These are phyloP conservation scores for Pecten maximus DNA, from an alignment of 2,888 invertebrate species.

Conservation along the genomic window DNA sequence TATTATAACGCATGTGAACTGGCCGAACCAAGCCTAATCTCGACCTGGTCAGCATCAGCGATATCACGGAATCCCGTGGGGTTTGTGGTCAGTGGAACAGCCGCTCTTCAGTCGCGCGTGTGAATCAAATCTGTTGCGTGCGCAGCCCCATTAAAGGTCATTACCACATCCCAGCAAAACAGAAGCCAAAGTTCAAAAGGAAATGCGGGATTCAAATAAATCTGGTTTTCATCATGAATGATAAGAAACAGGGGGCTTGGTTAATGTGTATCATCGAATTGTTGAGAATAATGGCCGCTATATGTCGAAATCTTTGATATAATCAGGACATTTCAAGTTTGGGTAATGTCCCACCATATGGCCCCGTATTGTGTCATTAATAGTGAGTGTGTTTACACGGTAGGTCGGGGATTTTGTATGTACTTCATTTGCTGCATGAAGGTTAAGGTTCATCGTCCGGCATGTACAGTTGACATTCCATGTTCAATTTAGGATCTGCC, in stretches of 20 bases:
- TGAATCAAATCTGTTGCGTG: conserved; percentile 21
- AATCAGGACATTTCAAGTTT: conserved; percentile 11
- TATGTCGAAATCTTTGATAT: neutral
- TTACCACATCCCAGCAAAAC: neutral
- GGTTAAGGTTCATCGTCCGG: neutral
- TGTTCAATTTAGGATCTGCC: neutral
- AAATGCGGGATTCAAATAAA: conserved; percentile 30
- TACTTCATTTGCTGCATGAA: neutral
- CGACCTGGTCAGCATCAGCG: neutral
- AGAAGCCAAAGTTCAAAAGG: conserved; percentile 33
- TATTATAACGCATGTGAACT: neutral
- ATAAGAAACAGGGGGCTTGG: conserved; percentile 24
- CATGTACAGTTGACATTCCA: neutral
- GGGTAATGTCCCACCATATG: conserved; percentile 13
- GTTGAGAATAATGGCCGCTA: conserved; percentile 20
- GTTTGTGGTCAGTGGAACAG: conserved; percentile 2
- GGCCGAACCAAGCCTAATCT: neutral
- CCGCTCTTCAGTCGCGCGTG: conserved; percentile 30
- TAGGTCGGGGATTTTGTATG: neutral
- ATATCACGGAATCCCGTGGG: neutral
- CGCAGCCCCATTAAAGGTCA: conserved; percentile 29
- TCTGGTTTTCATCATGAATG: conserved; percentile 10
- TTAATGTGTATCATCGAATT: conserved; percentile 26
- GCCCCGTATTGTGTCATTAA: conserved; percentile 13
- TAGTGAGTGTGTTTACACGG: neutral